Evolutionary conservation across 2,797 vertebrate species (phyloP), one percentile per base, ranked within the genome.

Genomic region (Pseudochirops cupreus): DNA sequence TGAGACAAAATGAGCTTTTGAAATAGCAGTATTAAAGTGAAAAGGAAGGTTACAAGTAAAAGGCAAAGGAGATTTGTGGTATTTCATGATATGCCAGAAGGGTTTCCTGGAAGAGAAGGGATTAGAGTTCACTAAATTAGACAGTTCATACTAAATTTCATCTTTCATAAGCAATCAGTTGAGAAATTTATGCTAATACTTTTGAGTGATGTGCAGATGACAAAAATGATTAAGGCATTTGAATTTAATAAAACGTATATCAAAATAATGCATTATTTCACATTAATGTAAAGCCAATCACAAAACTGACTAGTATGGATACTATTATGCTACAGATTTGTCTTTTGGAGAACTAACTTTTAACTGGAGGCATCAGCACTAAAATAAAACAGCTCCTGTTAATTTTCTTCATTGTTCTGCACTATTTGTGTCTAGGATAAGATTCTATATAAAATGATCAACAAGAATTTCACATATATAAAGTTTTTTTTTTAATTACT

Each of bases 211-310:
- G 93, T 82, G 46, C 56, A 94, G 3, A 54, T 91, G 12, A 46
- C 31, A 95, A 56, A 97, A 96, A 95, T 90, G 94, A 56, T 92
- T 91, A 94, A 97, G 26, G 13, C 33, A 94, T 29, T 59, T 91
- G 29, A 67, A 93, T 93, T 92, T 95, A 92, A 90, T 91, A 94
- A 95, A 96, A 92, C 1, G 55, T 11, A 28, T 39, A 90, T 95
- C 53, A 95, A 92, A 96, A 91, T n/a, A 62, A 91, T 91, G 21
- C n/a, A 91, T 29, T 46, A 91, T 91, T 94, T 95, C 4, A 52
- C 0, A 91, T 91, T 93, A 92, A 96, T 94, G 57, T 12, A 92
- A 95, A 95, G 58, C 89, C 16, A 95, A 46, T 87, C 93, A 91
- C 90, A 93, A 95, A 92, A 56, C 16, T 13, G 14, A 5, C 58